phyloP scores from a whole-genome alignment of 2,797 vertebrate genomes.

The Xiphophorus birchmanni region DNA sequence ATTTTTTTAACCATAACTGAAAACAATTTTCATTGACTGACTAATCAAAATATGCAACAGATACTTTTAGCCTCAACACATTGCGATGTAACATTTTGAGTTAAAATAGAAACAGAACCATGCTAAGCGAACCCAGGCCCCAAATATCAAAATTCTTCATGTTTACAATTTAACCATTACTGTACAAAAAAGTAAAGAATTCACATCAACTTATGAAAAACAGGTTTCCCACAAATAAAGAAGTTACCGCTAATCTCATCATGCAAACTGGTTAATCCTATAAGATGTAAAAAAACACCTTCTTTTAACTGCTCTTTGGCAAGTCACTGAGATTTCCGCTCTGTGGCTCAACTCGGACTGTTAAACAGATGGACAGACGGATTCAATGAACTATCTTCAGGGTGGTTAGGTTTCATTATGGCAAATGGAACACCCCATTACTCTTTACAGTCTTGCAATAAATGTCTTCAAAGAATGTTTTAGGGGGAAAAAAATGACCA shows the following conservation, averaged over 20 bases:
- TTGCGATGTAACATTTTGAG: background rate
- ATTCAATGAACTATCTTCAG: slow-evolving; percentile 68
- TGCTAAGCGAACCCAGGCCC: background rate
- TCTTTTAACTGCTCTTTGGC: slow-evolving; percentile 39
- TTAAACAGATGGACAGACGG: slow-evolving; percentile 70
- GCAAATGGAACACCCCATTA: slow-evolving; percentile 79
- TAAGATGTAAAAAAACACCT: slow-evolving; percentile 47
- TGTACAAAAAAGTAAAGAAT: background rate
- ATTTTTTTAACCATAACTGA: background rate
- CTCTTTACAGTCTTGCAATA: slow-evolving; percentile 70
- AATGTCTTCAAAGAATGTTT: slow-evolving; percentile 69
- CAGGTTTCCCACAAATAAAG: slow-evolving; percentile 20
- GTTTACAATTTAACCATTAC: background rate
- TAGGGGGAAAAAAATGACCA: slow-evolving; percentile 9
- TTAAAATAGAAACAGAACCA: background rate
- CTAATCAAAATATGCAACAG: background rate
- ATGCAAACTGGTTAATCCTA: slow-evolving; percentile 38
- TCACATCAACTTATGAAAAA: slow-evolving; percentile 41
- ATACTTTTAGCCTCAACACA: background rate
- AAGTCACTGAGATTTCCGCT: slow-evolving; percentile 43
- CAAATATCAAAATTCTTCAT: background rate
- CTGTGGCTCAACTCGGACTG: slow-evolving; percentile 52
- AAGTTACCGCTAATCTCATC: slow-evolving; percentile 39
- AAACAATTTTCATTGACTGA: background rate
- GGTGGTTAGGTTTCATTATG: slow-evolving; percentile 75